phyloP scores from a whole-genome alignment of 2,113 vertebrate genomes.

The Etia nguti region DNA sequence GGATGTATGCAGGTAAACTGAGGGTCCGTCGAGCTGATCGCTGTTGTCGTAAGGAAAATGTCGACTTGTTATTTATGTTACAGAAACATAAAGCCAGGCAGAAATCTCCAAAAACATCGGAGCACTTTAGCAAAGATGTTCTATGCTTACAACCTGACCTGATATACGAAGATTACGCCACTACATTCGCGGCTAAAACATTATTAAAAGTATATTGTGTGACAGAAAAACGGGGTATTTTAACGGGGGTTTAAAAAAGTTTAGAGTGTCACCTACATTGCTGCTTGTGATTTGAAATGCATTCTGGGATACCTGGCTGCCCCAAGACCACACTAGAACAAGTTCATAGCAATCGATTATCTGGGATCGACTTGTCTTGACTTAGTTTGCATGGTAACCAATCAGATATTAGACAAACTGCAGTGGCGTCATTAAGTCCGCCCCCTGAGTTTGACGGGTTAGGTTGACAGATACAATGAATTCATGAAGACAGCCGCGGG shows the following conservation, averaged over 20 bases:
- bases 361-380: too few species aligned
- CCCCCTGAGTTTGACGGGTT: too few species aligned
- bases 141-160: not conserved
- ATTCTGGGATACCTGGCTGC: too few species aligned
- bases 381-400: too few species aligned
- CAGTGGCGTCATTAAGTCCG: too few species aligned
- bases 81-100: not conserved
- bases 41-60: not conserved
- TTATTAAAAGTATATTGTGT: not conserved
- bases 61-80: not conserved
- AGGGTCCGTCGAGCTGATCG: rapidly evolving
- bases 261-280: not conserved
- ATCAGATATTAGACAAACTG: too few species aligned
- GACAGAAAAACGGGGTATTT: not conserved
- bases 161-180: not conserved
- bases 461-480: too few species aligned
- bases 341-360: too few species aligned
- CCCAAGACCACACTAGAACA: too few species aligned
- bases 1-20: not conserved
- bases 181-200: not conserved
- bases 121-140: not conserved
- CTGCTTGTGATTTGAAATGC: too few species aligned
- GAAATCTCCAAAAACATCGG: rapidly evolving
- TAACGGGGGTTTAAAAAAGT: not conserved
- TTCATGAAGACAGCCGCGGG: too few species aligned